Conservation (phyloP, 2,888 invertebrate genomes). For the Drosophila algonquin region DNA sequence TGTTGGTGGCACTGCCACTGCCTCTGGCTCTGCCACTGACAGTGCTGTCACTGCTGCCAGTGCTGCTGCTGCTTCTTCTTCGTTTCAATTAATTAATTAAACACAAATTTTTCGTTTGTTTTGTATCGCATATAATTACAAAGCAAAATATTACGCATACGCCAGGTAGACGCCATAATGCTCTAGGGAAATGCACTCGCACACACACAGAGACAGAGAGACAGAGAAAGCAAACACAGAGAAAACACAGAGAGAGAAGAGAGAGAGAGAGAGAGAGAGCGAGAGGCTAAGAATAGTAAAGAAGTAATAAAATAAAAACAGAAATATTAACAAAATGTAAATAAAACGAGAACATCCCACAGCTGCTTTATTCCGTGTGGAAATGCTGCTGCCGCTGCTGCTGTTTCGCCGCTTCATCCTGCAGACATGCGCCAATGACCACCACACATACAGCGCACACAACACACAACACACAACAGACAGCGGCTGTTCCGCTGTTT, state of each 20-base stretch:
- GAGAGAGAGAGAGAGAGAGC: neutral
- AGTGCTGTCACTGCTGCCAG: constrained; percentile 1
- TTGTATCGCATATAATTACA: constrained; percentile 50
- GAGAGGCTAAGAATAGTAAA: neutral
- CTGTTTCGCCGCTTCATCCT: constrained; percentile 18
- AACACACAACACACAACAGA: neutral
- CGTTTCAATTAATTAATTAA: constrained; percentile 73
- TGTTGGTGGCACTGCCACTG: constrained; percentile 1
- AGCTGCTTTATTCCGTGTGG: constrained; percentile 37
- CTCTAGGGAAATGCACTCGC: constrained; percentile 46
- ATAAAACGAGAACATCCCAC: constrained; percentile 43
- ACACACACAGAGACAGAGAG: constrained; percentile 9
- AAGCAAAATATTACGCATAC: constrained; percentile 70
- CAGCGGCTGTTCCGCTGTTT: constrained; percentile 19
- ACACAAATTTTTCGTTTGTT: constrained; percentile 56
- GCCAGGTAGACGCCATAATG: constrained; percentile 58
- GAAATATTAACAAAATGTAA: constrained; percentile 43
- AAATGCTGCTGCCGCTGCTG: constrained; percentile 6
- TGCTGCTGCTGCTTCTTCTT: constrained; percentile 24
- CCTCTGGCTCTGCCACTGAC: constrained; percentile 1
- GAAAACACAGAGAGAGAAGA: too few species aligned
- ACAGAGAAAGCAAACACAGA: neutral
- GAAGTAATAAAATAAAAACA: neutral
- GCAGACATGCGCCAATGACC: constrained; percentile 44
- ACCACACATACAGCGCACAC: constrained; percentile 3